Conservation (phyloP, 2,888 invertebrate species). For the Rosalia funebris region DNA sequence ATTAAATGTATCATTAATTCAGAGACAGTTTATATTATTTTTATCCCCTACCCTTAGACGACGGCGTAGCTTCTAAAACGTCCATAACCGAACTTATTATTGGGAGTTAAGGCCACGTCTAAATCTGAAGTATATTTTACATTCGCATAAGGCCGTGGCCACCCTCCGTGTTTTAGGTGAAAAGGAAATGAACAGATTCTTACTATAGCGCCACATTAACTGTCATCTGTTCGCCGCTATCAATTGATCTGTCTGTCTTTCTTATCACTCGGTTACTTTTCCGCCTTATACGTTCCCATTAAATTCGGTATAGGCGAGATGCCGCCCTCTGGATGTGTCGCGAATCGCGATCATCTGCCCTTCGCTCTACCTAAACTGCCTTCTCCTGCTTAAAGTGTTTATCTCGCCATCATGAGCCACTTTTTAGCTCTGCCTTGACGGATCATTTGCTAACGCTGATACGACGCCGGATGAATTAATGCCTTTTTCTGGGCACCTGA, state of each 20-base stretch:
- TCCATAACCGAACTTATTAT: neutral
- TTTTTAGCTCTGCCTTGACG: conserved; percentile 53
- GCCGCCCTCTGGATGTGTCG: conserved; percentile 32
- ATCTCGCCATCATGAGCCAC: conserved; percentile 54
- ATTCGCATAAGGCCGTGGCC: conserved; percentile 19
- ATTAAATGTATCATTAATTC: too few relatives aligned
- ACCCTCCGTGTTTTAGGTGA: conserved; percentile 42
- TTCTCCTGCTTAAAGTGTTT: conserved; percentile 45
- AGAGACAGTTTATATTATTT: too few relatives aligned
- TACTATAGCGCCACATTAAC: conserved; percentile 58
- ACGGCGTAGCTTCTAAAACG: neutral
- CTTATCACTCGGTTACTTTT: conserved; percentile 62
- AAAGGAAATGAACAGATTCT: conserved; percentile 60
- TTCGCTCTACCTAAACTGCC: conserved; percentile 41
- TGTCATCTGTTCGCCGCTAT: conserved; percentile 61
- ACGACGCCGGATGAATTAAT: conserved; percentile 44
- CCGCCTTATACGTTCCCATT: conserved; percentile 62
- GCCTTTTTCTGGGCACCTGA: conserved; percentile 10
- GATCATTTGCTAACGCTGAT: conserved; percentile 54
- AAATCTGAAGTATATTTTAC: conserved; percentile 17
- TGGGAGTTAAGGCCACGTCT: conserved; percentile 6
- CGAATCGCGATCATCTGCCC: conserved; percentile 37
- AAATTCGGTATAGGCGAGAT: conserved; percentile 56
- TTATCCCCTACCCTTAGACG: too few relatives aligned
- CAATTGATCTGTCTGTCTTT: conserved; percentile 63